These are phyloP conservation scores for Gymnorhina tibicen DNA, from an alignment of 2,113 vertebrate genomes.

Conservation along the genomic window DNA sequence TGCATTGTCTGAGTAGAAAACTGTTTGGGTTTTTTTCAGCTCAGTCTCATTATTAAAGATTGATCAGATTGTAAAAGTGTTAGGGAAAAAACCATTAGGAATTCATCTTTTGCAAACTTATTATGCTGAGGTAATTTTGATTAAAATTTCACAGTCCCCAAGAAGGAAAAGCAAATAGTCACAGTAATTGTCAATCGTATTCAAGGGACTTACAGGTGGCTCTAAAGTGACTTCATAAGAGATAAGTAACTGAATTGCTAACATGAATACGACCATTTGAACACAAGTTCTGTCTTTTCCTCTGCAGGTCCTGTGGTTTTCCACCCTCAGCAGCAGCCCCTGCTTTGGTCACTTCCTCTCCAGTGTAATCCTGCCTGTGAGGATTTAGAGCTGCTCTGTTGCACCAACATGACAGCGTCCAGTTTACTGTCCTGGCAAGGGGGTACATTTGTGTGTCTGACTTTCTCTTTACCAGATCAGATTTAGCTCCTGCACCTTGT, in stretches of 20 bases:
- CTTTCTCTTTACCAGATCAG: background rate
- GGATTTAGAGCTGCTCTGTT: background rate
- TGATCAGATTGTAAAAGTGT: background rate
- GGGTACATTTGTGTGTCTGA: background rate
- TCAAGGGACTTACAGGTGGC: background rate
- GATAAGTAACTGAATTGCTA: background rate
- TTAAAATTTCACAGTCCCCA: constrained; percentile 3
- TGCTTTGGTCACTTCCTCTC: background rate
- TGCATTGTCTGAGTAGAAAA: constrained; percentile 13
- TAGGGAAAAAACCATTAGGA: background rate
- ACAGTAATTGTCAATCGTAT: background rate
- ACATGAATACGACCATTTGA: accelerated
- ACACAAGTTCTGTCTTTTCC: background rate
- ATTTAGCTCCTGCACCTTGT: background rate
- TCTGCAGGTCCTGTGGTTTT: background rate
- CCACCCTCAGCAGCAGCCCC: background rate
- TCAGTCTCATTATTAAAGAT: constrained; percentile 43
- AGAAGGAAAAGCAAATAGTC: constrained; percentile 20
- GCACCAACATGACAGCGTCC: background rate
- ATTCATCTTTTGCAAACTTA: background rate
- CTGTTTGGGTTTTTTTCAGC: background rate
- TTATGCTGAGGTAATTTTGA: background rate
- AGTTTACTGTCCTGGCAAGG: background rate
- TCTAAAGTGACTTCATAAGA: background rate
- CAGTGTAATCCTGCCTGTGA: background rate